Evolutionary conservation across 2,797 vertebrate species (phyloP), one percentile per base, ranked within the genome.

Genomic region (Momotus momota): DNA sequence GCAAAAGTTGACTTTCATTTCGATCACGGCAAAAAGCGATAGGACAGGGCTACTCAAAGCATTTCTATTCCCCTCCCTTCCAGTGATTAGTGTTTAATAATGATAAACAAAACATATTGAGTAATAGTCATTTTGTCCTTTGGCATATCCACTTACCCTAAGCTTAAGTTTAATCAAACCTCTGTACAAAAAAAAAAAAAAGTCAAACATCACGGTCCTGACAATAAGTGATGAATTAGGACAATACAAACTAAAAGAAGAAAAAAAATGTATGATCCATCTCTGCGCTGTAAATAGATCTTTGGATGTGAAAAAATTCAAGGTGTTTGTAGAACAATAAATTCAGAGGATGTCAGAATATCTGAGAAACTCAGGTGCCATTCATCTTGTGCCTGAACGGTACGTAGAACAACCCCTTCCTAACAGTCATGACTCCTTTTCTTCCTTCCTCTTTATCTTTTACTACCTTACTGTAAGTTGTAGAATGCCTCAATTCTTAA

Each of bases 161-260:
- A 85, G 38, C 69, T 94, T 88, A 92, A 54, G 8, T 61, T 82
- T 67, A 94, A 82, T 95, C 92, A 92, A 90, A 94, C 62, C 82
- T 79, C 40, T n/a, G 66, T 79, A 86, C 65, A 92, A 91, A 94
- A 88, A 17, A 48, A 17, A 48, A 96, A 35, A 35, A 35, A 35
- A 35, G 92, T 65, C 90, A 96, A 94, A 80, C 87, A 57, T 62
- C 86, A 92, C 3, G 0, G 41, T 48, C 58, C 67, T 96, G 95
- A 96, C 83, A 92, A 19, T 74, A 92, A 93, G 67, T 92, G 88
- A 97, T 75, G 48, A 96, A 95, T 95, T 94, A 88, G 86, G 90
- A 93, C 55, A 91, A 87, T 61, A 64, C 49, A 88, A 95, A 97
- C 80, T 20, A 83, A 92, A 71, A 88, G 38, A 18, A 84, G 27